Evolutionary conservation across 2,888 invertebrate species (phyloP).

Genomic region (Panorpa germanica): DNA sequence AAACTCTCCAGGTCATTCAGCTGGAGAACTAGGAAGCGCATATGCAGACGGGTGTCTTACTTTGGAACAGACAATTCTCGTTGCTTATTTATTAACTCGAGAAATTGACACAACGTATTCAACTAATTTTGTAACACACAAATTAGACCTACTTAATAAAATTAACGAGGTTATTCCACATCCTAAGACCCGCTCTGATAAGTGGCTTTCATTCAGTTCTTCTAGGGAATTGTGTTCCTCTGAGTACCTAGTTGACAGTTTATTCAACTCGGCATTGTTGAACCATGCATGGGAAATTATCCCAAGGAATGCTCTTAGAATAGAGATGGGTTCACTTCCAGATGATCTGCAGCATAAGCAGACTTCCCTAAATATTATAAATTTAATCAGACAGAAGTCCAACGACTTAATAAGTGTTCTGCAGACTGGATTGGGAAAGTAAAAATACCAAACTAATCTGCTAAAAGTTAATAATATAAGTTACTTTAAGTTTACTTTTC

Average conservation of each 20-base stretch:
- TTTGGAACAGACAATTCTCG: slow-evolving; percentile 66
- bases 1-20: no score
- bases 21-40: slow-evolving; percentile 87
- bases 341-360: no score
- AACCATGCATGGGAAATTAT: slow-evolving; percentile 40
- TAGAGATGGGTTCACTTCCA: no score
- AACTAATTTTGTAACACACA: no score
- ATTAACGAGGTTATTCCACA: slow-evolving; percentile 41
- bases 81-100: slow-evolving; percentile 72
- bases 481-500: slow-evolving; percentile 15
- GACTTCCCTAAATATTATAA: no score
- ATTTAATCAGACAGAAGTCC: no score
- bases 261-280: slow-evolving; percentile 37
- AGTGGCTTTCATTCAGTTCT: slow-evolving; percentile 77
- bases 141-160: slow-evolving; percentile 38
- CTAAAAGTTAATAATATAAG: neutral
- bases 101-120: no score
- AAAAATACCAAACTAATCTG: slow-evolving; percentile 17
- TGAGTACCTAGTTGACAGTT: slow-evolving; percentile 76
- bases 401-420: no score
- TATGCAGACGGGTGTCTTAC: slow-evolving; percentile 88
- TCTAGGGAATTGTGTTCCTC: no score
- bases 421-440: slow-evolving; percentile 32
- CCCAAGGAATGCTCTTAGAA: slow-evolving; percentile 38
- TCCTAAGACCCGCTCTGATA: slow-evolving; percentile 44